Base-by-base conservation (phyloP, 2,888 invertebrate genomes). In the Xanthorhoe designata region DNA sequence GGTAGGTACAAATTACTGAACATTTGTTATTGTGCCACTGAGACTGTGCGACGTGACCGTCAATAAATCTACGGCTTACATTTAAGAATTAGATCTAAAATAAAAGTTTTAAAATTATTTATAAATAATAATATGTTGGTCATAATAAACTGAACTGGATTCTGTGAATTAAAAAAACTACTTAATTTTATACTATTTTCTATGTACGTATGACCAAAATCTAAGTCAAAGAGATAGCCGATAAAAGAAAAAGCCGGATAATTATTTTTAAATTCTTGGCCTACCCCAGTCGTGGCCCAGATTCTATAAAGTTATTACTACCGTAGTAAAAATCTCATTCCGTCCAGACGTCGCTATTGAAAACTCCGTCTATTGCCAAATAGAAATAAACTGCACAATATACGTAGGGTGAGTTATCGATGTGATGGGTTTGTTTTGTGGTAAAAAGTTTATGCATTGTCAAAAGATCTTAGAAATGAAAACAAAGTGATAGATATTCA, bases 291-390 rank as follows among this genome's bases (percentile, higher is more conserved):
- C 69, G 75, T 75, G 78, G 72, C 70, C 77, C 73, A 78, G 78
- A 82, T 80, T 78, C 80, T 71, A 80, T 77, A 70, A 82, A 82
- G 79, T 82, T 84, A 85, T 83, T 85, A 80, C 82, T 78, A 77
- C 78, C 64, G 78, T 78, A 79, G 80, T 84, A 82, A 84, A 85
- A 86, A 84, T 83, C 83, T 84, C 80, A 83, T 84, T 84, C 78
- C 78, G 72, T 64, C 59, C 82, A 82, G 80, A 79, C 77, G 76
- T 75, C 68, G 72, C 80, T 81, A 82, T 86, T 86, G 82, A 81
- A 81, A 80, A 82, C 69, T 77, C 75, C 67, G 80, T 78, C 81
- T 84, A 84, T 81, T 83, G 84, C 78, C 80, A 83, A 83, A 81
- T 78, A 78, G 78, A 82, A 79, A 81, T 79, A 79, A 81, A 79